Base-by-base conservation (phyloP, 2,888 invertebrate genomes). In the Drosophila neonasuta region DNA sequence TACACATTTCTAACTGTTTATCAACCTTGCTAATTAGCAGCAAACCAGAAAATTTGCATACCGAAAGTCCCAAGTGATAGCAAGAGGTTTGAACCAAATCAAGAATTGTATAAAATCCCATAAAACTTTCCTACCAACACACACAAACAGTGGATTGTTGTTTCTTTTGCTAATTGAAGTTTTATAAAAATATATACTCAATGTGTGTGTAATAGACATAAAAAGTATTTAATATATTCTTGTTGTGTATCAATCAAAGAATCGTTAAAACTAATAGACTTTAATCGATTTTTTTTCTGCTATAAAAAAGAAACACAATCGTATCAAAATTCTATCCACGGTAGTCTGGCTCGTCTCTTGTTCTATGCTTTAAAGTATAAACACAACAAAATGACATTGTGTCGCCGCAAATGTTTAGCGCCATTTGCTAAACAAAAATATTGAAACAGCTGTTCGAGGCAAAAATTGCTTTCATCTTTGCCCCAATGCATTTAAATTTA, bases 401-500 rank as follows among this genome's bases (percentile, higher is more conserved):
- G 55, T 61, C 59, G 51, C 39, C 56, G 54, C 54, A 44, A 69
- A 49, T 65, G 13, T 41, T 59, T 69, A 61, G 71, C 71, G 82
- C 72, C 72, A 67, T 68, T 78, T 73, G 63, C 41, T 36, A 57
- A 48, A 48, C 48, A 51, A 68, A 68, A 70, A 50, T 74, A 68
- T 76, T 80, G 65, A 52, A 80, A 71, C 76, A 82, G 66, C 72
- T 77, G 82, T 55, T 24, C 24, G 24, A 24, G 24, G 24, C 51
- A 32, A 30, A 32, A 46, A 54, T 55, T 59, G 51, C 62, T 67
- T 79, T 64, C 51, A 64, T 41, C 58, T 67, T 55, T 70, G 49
- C 61, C 68, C 70, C 55, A 77, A 65, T 74, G 77, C 63, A 74
- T 67, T 80, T 64, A 57, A 77, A 74, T 80, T 68, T 69, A 77